Conservation (phyloP, 2,113 vertebrate species). For the Eupsittula cactorum region DNA sequence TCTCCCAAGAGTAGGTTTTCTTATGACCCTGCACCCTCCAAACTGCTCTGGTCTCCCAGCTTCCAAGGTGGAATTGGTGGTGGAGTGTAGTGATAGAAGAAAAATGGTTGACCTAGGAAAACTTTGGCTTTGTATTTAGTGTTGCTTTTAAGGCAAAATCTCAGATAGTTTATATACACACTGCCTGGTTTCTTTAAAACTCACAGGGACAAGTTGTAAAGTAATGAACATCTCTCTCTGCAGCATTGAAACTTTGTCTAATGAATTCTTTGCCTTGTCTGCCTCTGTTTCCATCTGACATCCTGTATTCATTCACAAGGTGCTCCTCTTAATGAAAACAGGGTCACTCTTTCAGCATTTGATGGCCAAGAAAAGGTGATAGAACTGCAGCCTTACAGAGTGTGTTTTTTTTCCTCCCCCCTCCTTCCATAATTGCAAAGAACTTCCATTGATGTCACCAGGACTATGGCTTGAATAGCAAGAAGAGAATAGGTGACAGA, state of each 20-base stretch:
- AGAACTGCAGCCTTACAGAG: not conserved
- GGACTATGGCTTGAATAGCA: constrained; percentile 26
- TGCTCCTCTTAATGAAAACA: constrained; percentile 69
- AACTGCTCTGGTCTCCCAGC: not conserved
- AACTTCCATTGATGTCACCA: constrained; percentile 10
- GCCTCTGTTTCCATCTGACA: constrained; percentile 45
- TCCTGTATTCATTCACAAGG: constrained; percentile 65
- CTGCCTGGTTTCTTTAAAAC: not conserved
- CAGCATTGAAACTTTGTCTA: constrained; percentile 39
- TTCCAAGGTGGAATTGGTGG: not conserved
- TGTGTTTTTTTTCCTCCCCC: not conserved
- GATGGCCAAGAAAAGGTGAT: constrained; percentile 39
- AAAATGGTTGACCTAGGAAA: not conserved
- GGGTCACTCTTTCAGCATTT: constrained; percentile 57
- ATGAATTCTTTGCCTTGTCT: constrained; percentile 49
- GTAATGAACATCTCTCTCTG: constrained; percentile 36
- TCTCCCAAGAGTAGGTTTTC: not conserved
- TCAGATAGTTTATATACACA: constrained; percentile 17
- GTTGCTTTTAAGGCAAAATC: not conserved
- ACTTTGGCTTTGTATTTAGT: not conserved
- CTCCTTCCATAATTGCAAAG: constrained; percentile 41
- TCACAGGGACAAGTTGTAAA: not conserved
- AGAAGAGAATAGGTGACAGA: constrained; percentile 28
- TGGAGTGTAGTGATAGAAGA: rapidly evolving
- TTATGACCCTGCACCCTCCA: not conserved